phyloP scores from a whole-genome alignment of 2,113 vertebrate species.

The Leptobrachium ailaonicum region DNA sequence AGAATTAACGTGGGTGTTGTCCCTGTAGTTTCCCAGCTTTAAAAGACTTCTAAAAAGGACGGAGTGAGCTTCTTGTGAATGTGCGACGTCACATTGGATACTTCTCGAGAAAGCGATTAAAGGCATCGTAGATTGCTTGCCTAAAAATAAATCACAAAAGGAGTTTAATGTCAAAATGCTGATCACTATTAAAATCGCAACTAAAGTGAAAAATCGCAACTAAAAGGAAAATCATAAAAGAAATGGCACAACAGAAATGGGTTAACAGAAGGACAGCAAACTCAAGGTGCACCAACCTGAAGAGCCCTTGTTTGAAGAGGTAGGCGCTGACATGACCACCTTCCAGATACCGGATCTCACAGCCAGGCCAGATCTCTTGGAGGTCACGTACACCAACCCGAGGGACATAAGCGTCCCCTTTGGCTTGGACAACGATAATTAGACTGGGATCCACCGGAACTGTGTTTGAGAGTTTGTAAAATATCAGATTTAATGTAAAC shows the following conservation, averaged over 20 bases:
- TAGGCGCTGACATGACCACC: slow-evolving; percentile 96
- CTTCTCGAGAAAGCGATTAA: slow-evolving; percentile 87
- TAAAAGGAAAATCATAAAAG: too few relatives aligned
- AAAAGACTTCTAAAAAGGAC: slow-evolving; percentile 5
- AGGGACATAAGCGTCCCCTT: slow-evolving; percentile 93
- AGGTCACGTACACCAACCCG: slow-evolving; percentile 92
- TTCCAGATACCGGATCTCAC: slow-evolving; percentile 90
- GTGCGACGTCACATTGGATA: slow-evolving; percentile 65
- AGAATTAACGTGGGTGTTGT: not conserved
- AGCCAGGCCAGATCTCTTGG: slow-evolving; percentile 95
- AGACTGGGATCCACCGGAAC: slow-evolving; percentile 94
- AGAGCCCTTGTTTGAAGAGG: slow-evolving; percentile 94
- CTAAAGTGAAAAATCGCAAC: too few relatives aligned
- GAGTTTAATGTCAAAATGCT: too few relatives aligned
- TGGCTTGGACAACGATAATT: slow-evolving; percentile 92
- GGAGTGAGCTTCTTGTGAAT: slow-evolving; percentile 11
- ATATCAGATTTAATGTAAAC: too few relatives aligned
- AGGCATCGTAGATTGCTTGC: slow-evolving; percentile 92
- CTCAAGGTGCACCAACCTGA: slow-evolving; percentile 73
- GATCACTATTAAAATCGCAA: too few relatives aligned
- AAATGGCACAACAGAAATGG: too few relatives aligned
- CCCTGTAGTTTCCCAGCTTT: too few relatives aligned
- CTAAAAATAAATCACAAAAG: slow-evolving; percentile 61
- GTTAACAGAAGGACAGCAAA: too few relatives aligned
- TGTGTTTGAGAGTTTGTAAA: slow-evolving; percentile 49